These are phyloP conservation scores for Polydrusus pterygomalis DNA, from an alignment of 2,888 invertebrate species.

Conservation along the genomic window DNA sequence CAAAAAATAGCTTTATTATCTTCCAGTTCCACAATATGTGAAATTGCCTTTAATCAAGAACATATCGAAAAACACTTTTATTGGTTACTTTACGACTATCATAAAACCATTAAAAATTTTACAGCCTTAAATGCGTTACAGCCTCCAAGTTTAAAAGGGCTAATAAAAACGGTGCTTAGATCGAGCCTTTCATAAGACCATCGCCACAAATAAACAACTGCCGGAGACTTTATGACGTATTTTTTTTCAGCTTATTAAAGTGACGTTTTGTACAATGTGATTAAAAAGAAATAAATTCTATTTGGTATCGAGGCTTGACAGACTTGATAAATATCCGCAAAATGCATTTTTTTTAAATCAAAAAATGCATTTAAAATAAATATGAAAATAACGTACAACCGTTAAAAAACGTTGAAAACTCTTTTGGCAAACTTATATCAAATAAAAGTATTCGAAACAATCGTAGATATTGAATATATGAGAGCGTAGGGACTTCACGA, in stretches of 20 bases:
- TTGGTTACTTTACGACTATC: neutral
- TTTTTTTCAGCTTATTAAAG: neutral
- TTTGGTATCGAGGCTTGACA: too few relatives aligned
- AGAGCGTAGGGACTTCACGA: too few relatives aligned
- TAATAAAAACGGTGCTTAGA: neutral
- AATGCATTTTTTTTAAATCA: too few relatives aligned
- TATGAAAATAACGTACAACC: too few relatives aligned
- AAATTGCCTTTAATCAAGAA: neutral
- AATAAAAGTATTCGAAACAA: too few relatives aligned
- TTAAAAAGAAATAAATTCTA: neutral
- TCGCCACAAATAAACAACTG: neutral
- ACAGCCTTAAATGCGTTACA: neutral
- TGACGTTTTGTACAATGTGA: neutral
- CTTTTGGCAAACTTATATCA: too few relatives aligned
- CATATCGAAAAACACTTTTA: neutral
- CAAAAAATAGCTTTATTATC: neutral
- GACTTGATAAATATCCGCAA: too few relatives aligned
- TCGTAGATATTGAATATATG: too few relatives aligned
- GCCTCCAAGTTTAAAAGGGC: neutral
- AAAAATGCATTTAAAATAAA: too few relatives aligned
- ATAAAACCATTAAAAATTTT: conserved; percentile 2
- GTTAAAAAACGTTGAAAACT: too few relatives aligned
- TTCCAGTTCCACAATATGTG: neutral
- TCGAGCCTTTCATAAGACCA: neutral
- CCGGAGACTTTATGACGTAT: neutral